Evolutionary conservation across 2,797 vertebrate species (phyloP), one percentile per base, ranked within the genome.

Genomic region (Mus caroli): DNA sequence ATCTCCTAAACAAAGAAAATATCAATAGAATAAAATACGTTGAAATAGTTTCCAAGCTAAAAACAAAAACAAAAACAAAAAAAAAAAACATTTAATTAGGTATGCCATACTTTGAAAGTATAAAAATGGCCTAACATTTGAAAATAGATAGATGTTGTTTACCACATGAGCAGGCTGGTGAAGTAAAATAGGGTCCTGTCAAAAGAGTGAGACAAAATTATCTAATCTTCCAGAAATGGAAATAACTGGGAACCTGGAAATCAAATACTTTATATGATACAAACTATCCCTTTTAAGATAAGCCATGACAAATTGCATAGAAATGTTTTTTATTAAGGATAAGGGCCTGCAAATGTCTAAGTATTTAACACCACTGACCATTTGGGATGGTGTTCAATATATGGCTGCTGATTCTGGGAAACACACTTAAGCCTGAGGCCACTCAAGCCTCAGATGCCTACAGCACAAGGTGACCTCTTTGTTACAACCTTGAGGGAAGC

Each of bases 201-300:
- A 69, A 94, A 94, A 86, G 52, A 91, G 80, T 0, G 13, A 94
- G 43, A 80, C 26, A 92, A 95, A 92, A 85, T 69, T 28, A 78
- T 37, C 54, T 89, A 46, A 26, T 12, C 26, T 46, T 14, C 84
- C 52, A 77, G 37, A 80, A 92, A 88, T 73, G 3, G 31, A 62
- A 86, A 88, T 71, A 71, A 58, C 80, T 96, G 54, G 76, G 94
- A 86, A 43, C 37, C 75, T 46, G 8, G 40, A 28, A 75, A 83
- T 90, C 73, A 67, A 71, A 94, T 13, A 94, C 83, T 37, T 88
- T 84, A 4, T 3, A 85, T 71, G 60, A 92, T 89, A 31, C 83
- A 90, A 50, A 80, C 34, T 22, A 17, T 93, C 46, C 90, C 40
- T 46, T 88, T 56, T 71, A 92, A 77, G 50, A 15, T 78, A 58